These are phyloP conservation scores for Psittacus erithacus DNA, from an alignment of 2,113 vertebrate genomes.

Conservation along the genomic window DNA sequence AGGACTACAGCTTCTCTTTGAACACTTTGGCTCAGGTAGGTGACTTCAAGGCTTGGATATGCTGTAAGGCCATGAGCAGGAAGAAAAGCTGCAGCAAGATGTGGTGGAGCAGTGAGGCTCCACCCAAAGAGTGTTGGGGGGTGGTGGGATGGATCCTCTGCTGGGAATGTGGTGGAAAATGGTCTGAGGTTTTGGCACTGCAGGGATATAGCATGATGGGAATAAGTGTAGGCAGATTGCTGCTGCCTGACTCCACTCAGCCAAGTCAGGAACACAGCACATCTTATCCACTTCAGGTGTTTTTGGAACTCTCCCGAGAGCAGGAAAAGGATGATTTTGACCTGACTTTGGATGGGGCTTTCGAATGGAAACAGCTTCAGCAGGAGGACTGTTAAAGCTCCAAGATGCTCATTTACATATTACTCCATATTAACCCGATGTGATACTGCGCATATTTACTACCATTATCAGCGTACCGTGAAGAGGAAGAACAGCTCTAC, in stretches of 20 bases:
- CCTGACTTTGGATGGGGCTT: conserved; percentile 8
- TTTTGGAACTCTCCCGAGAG: conserved; percentile 74
- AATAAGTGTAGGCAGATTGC: background rate
- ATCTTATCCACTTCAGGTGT: conserved; percentile 49
- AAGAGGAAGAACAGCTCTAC: background rate
- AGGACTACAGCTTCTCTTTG: conserved; percentile 81
- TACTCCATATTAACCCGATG: background rate
- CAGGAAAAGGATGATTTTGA: conserved; percentile 63
- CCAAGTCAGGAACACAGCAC: accelerated
- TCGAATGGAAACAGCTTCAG: conserved; percentile 71
- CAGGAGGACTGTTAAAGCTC: conserved; percentile 50
- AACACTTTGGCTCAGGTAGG: conserved; percentile 76
- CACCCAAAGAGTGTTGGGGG: background rate
- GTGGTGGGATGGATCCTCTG: background rate
- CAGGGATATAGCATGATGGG: background rate
- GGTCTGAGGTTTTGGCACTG: background rate
- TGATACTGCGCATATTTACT: background rate
- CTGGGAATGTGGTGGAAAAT: background rate
- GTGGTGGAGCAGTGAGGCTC: background rate
- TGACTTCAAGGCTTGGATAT: background rate
- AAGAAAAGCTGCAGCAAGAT: background rate
- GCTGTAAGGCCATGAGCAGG: background rate
- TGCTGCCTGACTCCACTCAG: background rate
- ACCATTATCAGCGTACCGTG: accelerated
- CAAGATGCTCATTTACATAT: background rate